Percentiles rank a stretch among this genome's conserved stretches.
Conservation (phyloP, 2,888 invertebrate genomes). For the Iselma pallidipennis region DNA sequence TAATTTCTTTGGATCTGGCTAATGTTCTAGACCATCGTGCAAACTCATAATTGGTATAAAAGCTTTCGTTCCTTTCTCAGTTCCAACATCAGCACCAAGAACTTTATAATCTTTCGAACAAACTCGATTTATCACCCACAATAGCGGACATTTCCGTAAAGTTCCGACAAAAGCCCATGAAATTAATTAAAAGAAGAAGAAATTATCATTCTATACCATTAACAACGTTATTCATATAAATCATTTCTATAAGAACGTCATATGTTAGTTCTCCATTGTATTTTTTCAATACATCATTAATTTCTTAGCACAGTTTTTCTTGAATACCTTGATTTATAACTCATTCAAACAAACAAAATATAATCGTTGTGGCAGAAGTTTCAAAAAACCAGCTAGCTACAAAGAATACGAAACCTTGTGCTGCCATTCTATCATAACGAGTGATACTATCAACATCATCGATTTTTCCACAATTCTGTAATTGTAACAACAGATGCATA, state of each 20-base stretch:
- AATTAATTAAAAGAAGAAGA: no score
- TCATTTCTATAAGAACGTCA: constrained; percentile 54
- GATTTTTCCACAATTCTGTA: constrained; percentile 44
- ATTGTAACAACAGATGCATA: constrained; percentile 58
- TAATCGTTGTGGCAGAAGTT: constrained; percentile 62
- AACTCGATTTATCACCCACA: constrained; percentile 29
- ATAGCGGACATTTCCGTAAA: constrained; percentile 47
- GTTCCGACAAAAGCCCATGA: constrained; percentile 41
- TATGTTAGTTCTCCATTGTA: constrained; percentile 49
- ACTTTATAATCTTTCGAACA: constrained; percentile 34
- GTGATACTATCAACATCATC: constrained; percentile 5
- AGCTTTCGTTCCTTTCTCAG: constrained; percentile 40
- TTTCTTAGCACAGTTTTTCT: constrained; percentile 52
- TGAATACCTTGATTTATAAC: constrained; percentile 55
- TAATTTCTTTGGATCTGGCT: constrained; percentile 47
- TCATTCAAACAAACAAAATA: constrained; percentile 60
- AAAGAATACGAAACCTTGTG: constrained; percentile 62
- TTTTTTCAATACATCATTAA: constrained; percentile 43
- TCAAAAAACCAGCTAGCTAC: constrained; percentile 65
- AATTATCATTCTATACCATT: constrained; percentile 21
- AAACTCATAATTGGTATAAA: constrained; percentile 41
- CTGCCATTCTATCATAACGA: constrained; percentile 32
- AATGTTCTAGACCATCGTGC: constrained; percentile 45
- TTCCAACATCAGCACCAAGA: constrained; percentile 24
- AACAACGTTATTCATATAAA: constrained; percentile 51